Evolutionary conservation across 2,888 invertebrate species (phyloP), one percentile per base, ranked within the genome.

Genomic region (Yponomeuta sedellus): DNA sequence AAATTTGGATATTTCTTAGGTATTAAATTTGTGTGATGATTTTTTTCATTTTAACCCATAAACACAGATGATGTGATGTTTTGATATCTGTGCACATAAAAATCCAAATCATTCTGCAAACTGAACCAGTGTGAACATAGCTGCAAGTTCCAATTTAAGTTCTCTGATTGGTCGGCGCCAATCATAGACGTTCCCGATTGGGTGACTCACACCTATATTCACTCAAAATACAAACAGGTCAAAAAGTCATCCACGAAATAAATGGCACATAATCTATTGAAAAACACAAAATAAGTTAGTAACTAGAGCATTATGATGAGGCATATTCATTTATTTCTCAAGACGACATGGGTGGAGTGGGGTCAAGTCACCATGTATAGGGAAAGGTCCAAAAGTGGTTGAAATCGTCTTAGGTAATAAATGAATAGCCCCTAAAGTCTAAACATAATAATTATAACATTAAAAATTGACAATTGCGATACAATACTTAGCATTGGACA

Each of bases 181-280:
- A 22, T 20, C 59, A 25, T 59, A 3, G 59, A 19, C 10, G 25
- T 11, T 59, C 25, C 22, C 12, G 25, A 59, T 20, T 59, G 25
- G 59, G 25, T 59, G 59, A 52, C 16, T 52, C 3, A 34, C 1
- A 5, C 59, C 19, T 20, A 59, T 25, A 59, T 59, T 59, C 59
- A 59, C 59, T 11, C 22, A 11, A 20, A 59, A 59, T 11, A 10
- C 11, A 10, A 22, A 59, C 59, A 59, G n/a, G 44, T 52, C 44
- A 59, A 12, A 59, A 25, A 20, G 1, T 59, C 22, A 59, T 12
- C 10, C 64, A 64, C 56, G 61, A 65, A 52, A 73, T 76, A 79
- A 86, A 89, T 90, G 89, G 89, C 89, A 90, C 89, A 74, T 77
- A 77, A 16, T 79, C 80, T 83, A 81, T 77, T 75, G 16, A 52